Percentiles rank a stretch among this genome's conserved stretches.
These are phyloP conservation scores for Microcebus griseorufus DNA, from an alignment of 2,113 vertebrate genomes.

Conservation along the genomic window DNA sequence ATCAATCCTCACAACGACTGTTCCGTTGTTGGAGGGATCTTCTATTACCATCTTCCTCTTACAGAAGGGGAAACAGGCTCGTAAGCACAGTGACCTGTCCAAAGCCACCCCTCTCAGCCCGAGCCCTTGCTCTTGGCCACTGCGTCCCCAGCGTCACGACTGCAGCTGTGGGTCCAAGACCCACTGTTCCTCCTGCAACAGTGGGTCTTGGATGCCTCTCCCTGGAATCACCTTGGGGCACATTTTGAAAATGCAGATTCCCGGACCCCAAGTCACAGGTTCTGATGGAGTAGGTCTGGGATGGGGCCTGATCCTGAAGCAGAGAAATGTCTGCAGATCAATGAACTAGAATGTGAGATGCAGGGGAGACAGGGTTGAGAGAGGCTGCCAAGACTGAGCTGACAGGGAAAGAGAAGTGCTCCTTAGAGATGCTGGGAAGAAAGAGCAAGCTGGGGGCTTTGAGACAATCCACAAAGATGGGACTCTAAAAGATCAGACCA, in stretches of 20 bases:
- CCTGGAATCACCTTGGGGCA: neutral
- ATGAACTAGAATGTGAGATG: neutral
- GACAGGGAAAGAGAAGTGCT: neutral
- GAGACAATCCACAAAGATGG: neutral
- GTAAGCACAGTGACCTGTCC: neutral
- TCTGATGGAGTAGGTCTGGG: neutral
- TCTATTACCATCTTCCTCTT: neutral
- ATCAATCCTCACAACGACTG: neutral
- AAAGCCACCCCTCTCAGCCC: neutral
- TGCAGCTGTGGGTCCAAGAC: too few species aligned
- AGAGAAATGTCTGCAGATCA: neutral
- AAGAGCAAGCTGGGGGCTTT: neutral
- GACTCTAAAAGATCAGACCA: neutral
- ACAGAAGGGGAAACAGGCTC: neutral
- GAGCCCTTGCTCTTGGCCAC: neutral
- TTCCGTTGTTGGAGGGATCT: neutral
- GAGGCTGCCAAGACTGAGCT: neutral
- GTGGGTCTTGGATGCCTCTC: neutral
- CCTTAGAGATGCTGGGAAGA: neutral
- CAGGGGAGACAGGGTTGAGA: neutral
- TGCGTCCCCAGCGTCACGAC: rapidly evolving
- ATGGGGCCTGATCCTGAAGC: neutral
- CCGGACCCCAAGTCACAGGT: neutral
- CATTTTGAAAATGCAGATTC: neutral
- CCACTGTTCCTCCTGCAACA: neutral